Percentiles rank a stretch among this genome's conserved stretches.
These are phyloP conservation scores for human DNA, from an alignment of 2,113 vertebrate genomes.

Conservation along the genomic window GRCh38 chr5:18182501-18183000, in stretches of 20 bases:
- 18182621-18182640: neutral
- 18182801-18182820: neutral
- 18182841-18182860: neutral
- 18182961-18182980: neutral
- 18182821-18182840: neutral
- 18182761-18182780: neutral
- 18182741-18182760: neutral
- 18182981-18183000: neutral
- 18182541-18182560: neutral
- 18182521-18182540: neutral
- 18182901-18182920: neutral
- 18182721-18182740: too few relatives aligned
- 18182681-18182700: neutral
- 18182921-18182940: neutral
- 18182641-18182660: neutral
- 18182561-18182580: neutral
- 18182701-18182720: neutral
- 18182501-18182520: neutral
- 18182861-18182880: too few relatives aligned
- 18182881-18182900: neutral
- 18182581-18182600: neutral
- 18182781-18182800: neutral
- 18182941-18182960: neutral
- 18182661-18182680: neutral
- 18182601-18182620: neutral